Base-by-base conservation (phyloP, 2,113 vertebrate species). In the Tetrax tetrax region DNA sequence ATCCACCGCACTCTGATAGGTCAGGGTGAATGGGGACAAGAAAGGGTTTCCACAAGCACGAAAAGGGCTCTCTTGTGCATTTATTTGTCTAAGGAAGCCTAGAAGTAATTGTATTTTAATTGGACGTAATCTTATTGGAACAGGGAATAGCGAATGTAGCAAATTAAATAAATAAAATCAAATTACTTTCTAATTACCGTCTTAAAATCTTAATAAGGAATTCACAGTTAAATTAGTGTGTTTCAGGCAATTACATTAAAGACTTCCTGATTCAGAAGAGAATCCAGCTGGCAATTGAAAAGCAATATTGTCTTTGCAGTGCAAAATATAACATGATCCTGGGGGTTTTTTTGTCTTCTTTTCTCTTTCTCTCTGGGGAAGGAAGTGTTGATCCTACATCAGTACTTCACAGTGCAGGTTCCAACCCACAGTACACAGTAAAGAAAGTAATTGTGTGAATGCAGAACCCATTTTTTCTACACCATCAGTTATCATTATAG, bases 131-230 rank as follows among this genome's bases (percentile, higher is more conserved):
- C 86, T 86, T 96, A 66, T 37, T 92, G 53, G 53, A 90, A 83
- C n/a, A 65, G 59, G 68, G n/a, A 93, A 76, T 69, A 90, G 43
- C 7, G 2, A 85, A 85, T 85, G 23, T 63, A 83, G 28, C 7
- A 77, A 81, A 89, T 85, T 88, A 95, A 95, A 93, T 92, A 80
- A 89, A 93, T 90, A 93, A 81, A 95, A 84, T 75, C n/a, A 74
- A 90, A 80, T 29, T 70, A 15, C 63, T 77, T 93, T 93, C 63
- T 86, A 92, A 95, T 90, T 93, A 69, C 79, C 47, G 80, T 90
- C 71, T 85, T 83, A 74, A 31, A 86, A 45, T 74, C 47, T 86
- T 83, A 95, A 48, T 69, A 43, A 85, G 54, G 59, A 95, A 53
- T 70, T 92, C 38, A 41, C 66, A 77, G 70, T 80, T 83, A 85